Evolutionary conservation across 2,888 invertebrate species (phyloP), one percentile per base, ranked within the genome.

Genomic region (Sinhomidia bicolor): DNA sequence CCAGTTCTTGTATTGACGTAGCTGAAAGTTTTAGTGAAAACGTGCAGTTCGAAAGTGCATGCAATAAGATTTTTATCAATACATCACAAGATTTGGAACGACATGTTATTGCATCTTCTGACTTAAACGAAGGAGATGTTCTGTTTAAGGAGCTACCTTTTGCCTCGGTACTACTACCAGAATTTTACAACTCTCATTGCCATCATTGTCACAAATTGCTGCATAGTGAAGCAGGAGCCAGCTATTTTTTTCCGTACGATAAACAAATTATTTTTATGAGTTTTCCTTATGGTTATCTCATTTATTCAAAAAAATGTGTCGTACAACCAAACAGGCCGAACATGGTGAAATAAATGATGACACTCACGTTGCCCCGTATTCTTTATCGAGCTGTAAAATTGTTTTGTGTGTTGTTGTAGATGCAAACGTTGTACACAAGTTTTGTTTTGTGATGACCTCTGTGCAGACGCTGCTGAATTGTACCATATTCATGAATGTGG

Each of bases 121-220:
- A 94, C 44, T 94, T 96, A 2, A 93, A 94, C 9, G 94, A 95
- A 71, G 97, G 97, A 0, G 96, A 97, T 91, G 94, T 96, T 0
- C 93, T 99, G 54, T 96, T 98, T 93, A 94, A 96, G 0, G 98
- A 98, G 93, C 95, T 96, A 92, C 96, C 98, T 0, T 96, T 96
- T 93, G 95, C 97, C 0, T 96, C 97, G 93, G 96, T 97, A 1
- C 95, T 90, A 93, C 96, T 93, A 12, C 94, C 95, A 10, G 95
- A 95, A 88, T 93, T 94, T 92, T 94, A 94, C 89, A 93, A 93
- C 36, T 93, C 94, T 91, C 93, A 95, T 93, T 98, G 98, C 93
- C 96, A 96, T 92, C 95, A 96, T 92, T 98, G 98, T 93, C 96
- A 96, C 91, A 93, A 94, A 32, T 93, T 93, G 1, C 94, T 95